Evolutionary conservation across 37 sponge, comb jelly and placozoan species (phyloP).

Genomic region (Crambe crambe): DNA sequence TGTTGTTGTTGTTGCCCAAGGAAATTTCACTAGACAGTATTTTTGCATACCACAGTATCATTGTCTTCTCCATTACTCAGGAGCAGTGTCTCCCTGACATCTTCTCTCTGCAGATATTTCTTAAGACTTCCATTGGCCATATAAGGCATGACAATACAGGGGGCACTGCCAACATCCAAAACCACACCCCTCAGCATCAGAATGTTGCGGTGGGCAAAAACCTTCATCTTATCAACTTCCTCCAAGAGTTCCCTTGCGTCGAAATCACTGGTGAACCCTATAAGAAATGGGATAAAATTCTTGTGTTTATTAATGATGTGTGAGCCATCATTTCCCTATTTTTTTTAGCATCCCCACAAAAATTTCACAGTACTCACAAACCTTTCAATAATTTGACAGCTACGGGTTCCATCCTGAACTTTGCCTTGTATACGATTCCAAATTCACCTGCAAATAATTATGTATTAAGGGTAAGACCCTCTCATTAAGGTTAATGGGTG

Average conservation of each 20-base stretch:
- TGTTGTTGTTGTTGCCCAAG: too few relatives aligned
- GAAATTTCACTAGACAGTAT: too few relatives aligned
- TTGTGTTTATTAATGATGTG: not conserved
- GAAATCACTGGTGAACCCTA: not conserved
- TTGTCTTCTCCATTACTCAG: not conserved
- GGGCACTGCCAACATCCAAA: not conserved
- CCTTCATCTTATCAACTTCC: conserved; percentile 15
- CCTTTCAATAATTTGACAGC: not conserved
- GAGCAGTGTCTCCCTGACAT: not conserved
- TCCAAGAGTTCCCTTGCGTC: not conserved
- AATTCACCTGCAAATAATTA: conserved; percentile 4
- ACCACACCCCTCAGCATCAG: conserved; percentile 3
- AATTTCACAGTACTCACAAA: not conserved
- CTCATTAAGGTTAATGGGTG: too few relatives aligned
- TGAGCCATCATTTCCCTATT: not conserved
- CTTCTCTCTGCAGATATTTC: not conserved
- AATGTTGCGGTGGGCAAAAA: conserved; percentile 9
- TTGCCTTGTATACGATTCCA: not conserved
- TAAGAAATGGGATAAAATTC: not conserved
- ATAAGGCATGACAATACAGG: conserved; percentile 22
- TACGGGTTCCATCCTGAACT: not conserved
- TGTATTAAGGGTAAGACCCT: not conserved
- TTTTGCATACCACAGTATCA: not conserved
- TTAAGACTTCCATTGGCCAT: conserved; percentile 26
- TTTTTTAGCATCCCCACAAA: not conserved